Evolutionary conservation across 2,797 vertebrate genomes (phyloP), one percentile per base, ranked within the genome.

Genomic region (Parotocinclus haroldoi): DNA sequence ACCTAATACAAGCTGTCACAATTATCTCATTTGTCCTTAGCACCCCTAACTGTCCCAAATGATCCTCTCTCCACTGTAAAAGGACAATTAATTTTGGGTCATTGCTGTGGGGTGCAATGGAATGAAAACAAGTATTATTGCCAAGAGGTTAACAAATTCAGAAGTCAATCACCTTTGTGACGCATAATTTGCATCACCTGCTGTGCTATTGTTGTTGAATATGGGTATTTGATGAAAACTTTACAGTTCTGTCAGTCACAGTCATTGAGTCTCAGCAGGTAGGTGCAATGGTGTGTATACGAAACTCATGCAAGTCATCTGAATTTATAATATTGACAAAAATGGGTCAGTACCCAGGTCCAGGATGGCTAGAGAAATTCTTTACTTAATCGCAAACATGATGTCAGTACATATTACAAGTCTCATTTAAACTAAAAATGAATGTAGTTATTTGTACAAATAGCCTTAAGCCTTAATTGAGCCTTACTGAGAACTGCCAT

Each of bases 41-140:
- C 80, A 80, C 68, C 72, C 65, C 44, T 63, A 54, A 77, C 78
- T 76, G 73, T 87, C 88, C 86, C 85, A 71, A 83, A 78, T 87
- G 74, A 84, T 46, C 48, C 74, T 83, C 75, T 77, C 76, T 82
- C 75, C 69, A 82, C 78, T 79, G 81, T 79, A 79, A 86, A 84
- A 87, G 64, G 80, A 87, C 84, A 86, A 87, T 88, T 89, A 79
- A 89, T 89, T 90, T 86, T 83, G 80, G 85, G 85, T 88, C 83
- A 84, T 72, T 70, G 83, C 87, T 87, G 76, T 77, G 76, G 86
- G 89, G 82, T 82, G 81, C 79, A 76, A 83, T 71, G 79, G 88
- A 87, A 89, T 89, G 84, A 88, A 89, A 87, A 82, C 68, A 66
- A 80, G 82, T 78, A 86, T 87, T 83, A 81, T 78, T 87, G 63